Evolutionary conservation across 2,113 vertebrate genomes (phyloP).

Genomic region (Gadus macrocephalus): DNA sequence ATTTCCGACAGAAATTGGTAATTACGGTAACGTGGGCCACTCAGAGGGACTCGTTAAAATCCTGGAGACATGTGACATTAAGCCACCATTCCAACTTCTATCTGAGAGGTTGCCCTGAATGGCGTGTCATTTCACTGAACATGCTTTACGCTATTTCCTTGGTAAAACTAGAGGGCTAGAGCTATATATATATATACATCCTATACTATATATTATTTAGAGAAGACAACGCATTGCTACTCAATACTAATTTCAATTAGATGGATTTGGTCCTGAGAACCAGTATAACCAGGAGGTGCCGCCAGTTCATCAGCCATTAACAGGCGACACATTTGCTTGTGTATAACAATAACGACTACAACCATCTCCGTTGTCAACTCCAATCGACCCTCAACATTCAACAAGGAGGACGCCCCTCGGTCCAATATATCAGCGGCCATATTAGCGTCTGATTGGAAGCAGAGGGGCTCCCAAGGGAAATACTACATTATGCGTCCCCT

Average conservation of each 20-base stretch:
- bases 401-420: conserved; percentile 13
- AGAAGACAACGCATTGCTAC: neutral
- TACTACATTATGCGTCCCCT: conserved; percentile 7
- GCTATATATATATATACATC: too few relatives aligned
- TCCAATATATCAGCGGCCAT: conserved; percentile 33
- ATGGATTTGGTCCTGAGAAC: too few relatives aligned
- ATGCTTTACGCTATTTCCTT: conserved; percentile 7
- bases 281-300: too few relatives aligned
- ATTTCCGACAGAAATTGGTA: conserved; percentile 12
- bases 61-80: conserved; percentile 16
- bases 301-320: conserved; percentile 1
- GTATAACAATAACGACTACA: neutral
- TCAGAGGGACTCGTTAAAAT: conserved; percentile 40
- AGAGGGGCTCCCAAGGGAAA: conserved; percentile 23
- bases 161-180: neutral
- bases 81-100: conserved; percentile 29
- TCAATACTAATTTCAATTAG: neutral
- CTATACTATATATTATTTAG: conserved; percentile 16
- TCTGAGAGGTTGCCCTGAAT: conserved; percentile 19
- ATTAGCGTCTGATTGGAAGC: conserved; percentile 30
- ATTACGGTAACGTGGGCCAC: conserved; percentile 6
- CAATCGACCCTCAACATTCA: conserved; percentile 3
- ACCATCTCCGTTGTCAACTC: neutral
- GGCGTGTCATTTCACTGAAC: neutral
- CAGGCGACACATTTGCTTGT: conserved; percentile 11